Base-by-base conservation (phyloP, 2,113 vertebrate species). In the Tyto alba region DNA sequence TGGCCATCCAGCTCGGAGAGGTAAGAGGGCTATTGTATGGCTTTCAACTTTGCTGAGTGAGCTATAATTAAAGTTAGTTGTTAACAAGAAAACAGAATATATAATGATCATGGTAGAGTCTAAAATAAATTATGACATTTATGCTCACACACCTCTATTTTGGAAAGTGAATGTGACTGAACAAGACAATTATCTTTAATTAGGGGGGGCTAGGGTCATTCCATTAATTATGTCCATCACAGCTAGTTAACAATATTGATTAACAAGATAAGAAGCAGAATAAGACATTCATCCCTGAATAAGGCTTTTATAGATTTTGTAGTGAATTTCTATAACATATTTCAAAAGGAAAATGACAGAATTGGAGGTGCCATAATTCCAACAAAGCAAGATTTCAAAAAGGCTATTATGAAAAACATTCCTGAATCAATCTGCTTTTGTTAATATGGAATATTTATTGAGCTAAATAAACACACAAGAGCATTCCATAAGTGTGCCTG, bases 201-300 rank as follows among this genome's bases (percentile, higher is more conserved):
- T 93, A n/a, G 43, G 47, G 50, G 68, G 29, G 72, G 52, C 34
- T 86, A 60, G 47, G 80, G 82, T 96, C 63, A 92, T 90, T 89
- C 89, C 59, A 66, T 90, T 94, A 96, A 94, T 85, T 97, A 84
- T 47, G 76, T 75, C 83, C 80, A 92, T 95, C 93, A 91, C 92
- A 94, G 85, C 75, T 92, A 86, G 90, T 96, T 96, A 97, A 95
- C 93, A 89, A 92, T 92, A 94, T 86, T 80, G 92, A 94, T 95
- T 94, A 96, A 93, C 47, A 90, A 95, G 95, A 95, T 93, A 93
- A 94, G 75, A 94, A 90, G 23, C 27, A 93, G 79, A 91, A 94
- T 47, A 85, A 95, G 38, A 50, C 20, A 30, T 94, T 95, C 88
- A 80, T 80, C 59, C 67, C 72, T 73, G 78, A 96, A 77, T 21